Conservation (phyloP, 2,888 invertebrate species). For the Empis stercorea region DNA sequence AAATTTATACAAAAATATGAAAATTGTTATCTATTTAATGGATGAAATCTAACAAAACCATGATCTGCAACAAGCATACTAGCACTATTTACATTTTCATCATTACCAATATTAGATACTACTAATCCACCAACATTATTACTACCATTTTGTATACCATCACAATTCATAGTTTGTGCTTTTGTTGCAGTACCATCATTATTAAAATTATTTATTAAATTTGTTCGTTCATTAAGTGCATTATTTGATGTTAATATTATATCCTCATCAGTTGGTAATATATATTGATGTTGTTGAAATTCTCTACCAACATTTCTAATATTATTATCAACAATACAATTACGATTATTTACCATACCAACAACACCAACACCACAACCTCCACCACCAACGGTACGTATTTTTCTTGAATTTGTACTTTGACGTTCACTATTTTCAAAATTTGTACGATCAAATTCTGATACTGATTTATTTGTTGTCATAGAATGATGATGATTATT, state of each 20-base stretch:
- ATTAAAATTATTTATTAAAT: constrained; percentile 23
- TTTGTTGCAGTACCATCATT: constrained; percentile 10
- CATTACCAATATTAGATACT: constrained; percentile 19
- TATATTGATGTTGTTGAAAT: constrained; percentile 12
- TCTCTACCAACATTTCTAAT: not conserved
- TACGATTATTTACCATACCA: not conserved
- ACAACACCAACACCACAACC: not conserved
- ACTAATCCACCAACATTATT: constrained; percentile 5
- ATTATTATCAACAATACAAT: not conserved
- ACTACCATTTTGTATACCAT: constrained; percentile 18
- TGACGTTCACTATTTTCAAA: constrained; percentile 30
- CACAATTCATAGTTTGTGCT: constrained; percentile 5
- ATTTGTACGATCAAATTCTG: constrained; percentile 21
- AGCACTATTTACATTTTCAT: constrained; percentile 42
- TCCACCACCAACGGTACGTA: not conserved
- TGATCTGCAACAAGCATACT: constrained; percentile 85
- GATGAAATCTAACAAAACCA: constrained; percentile 75
- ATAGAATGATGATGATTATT: constrained; percentile 8
- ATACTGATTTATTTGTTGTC: constrained; percentile 15
- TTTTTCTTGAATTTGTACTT: constrained; percentile 24
- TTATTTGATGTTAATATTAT: constrained; percentile 20
- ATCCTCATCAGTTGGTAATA: constrained; percentile 22
- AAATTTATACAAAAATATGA: too few relatives aligned
- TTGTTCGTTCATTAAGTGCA: constrained; percentile 26
- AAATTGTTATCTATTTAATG: constrained; percentile 39